Conservation (phyloP, 1,140 invertebrate species). For the Steinernema khuongi region DNA sequence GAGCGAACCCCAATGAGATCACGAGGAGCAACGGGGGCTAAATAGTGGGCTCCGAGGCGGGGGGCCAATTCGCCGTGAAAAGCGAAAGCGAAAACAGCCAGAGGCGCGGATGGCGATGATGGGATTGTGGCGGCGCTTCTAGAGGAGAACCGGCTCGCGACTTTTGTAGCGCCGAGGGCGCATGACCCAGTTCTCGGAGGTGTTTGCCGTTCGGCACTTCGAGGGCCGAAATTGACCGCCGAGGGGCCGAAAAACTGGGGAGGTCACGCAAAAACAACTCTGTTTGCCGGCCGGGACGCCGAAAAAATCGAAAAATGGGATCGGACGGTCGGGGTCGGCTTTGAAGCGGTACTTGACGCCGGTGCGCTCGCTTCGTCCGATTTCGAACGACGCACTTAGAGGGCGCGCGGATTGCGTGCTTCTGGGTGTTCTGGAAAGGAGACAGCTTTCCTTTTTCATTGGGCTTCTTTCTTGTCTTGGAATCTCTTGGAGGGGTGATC, state of each 20-base stretch:
- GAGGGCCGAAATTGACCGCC: conserved; percentile 13
- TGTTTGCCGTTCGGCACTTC: not conserved
- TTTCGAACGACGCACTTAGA: too few relatives aligned
- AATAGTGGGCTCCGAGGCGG: not conserved
- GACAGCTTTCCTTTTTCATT: too few relatives aligned
- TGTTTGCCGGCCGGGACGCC: too few relatives aligned
- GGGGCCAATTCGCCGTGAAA: conserved; percentile 10
- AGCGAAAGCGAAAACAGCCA: not conserved
- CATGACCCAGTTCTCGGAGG: not conserved
- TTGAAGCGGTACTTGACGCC: too few relatives aligned
- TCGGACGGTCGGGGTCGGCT: too few relatives aligned
- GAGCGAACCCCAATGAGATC: too few relatives aligned
- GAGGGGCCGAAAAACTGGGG: not conserved
- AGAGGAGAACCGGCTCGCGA: not conserved
- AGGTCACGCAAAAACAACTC: conserved; percentile 15
- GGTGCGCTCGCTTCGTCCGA: too few relatives aligned
- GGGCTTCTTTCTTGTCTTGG: too few relatives aligned
- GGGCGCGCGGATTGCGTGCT: too few relatives aligned
- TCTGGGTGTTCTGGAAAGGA: too few relatives aligned
- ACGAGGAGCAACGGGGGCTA: not conserved
- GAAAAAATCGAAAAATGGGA: too few relatives aligned
- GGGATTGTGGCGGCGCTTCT: not conserved
- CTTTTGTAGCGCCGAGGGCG: conserved; percentile 5
- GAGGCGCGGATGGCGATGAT: not conserved
- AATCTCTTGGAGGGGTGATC: too few relatives aligned